Evolutionary conservation across 2,797 vertebrate species (phyloP).

Genomic region (Scolopax bukidnonensis): DNA sequence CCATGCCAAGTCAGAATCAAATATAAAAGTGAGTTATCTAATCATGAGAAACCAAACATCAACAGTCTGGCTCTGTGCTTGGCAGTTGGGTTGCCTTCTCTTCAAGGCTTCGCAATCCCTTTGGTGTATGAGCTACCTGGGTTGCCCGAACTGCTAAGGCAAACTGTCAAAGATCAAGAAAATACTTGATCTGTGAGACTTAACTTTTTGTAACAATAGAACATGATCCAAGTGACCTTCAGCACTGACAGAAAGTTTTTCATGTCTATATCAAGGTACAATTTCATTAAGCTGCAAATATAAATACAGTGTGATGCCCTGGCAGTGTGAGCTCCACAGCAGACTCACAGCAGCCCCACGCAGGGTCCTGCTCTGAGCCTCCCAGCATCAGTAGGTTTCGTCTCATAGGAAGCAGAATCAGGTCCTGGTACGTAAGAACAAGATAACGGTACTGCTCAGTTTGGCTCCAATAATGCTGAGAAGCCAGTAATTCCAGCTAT

Average conservation of each 20-base stretch:
- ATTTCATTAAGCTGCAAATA: not conserved
- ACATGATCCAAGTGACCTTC: not conserved
- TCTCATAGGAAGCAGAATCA: not conserved
- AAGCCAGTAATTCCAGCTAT: not conserved
- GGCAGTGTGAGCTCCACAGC: not conserved
- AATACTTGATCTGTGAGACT: not conserved
- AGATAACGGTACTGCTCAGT: not conserved
- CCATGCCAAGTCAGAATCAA: conserved; percentile 31
- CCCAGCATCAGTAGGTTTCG: not conserved
- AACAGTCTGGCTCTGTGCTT: not conserved
- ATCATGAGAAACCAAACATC: conserved; percentile 18
- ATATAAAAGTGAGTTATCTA: conserved; percentile 20
- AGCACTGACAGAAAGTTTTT: not conserved
- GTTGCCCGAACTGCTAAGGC: not conserved
- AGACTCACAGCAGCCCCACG: not conserved
- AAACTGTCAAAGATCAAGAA: not conserved
- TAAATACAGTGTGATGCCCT: not conserved
- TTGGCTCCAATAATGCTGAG: not conserved
- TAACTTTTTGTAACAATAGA: not conserved
- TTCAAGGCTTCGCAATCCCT: not conserved
- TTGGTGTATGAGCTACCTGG: not conserved
- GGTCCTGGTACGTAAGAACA: not conserved
- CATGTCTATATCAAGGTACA: not conserved
- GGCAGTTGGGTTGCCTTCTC: not conserved
- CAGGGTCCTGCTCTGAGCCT: not conserved